Conservation (phyloP, 2,113 vertebrate genomes). For the Empidonax traillii region DNA sequence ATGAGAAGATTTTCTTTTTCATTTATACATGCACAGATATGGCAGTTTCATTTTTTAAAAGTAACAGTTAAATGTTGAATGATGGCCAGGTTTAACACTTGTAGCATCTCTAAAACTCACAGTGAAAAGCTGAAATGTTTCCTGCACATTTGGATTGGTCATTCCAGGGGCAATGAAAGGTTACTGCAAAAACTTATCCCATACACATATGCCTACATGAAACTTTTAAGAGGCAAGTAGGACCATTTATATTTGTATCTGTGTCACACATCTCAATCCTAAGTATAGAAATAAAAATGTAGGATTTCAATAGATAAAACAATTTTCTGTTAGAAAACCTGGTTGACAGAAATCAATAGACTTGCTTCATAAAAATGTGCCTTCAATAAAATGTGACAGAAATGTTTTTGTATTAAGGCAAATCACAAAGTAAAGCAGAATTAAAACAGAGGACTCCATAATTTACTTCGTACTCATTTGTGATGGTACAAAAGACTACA, state of each 20-base stretch:
- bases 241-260: neutral
- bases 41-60: neutral
- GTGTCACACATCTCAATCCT: neutral
- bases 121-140: neutral
- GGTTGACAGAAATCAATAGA: neutral
- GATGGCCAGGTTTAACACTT: neutral
- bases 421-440: neutral
- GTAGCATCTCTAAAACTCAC: neutral
- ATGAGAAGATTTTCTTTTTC: neutral
- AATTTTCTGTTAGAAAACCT: neutral
- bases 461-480: neutral
- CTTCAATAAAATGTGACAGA: neutral
- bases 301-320: neutral
- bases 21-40: neutral
- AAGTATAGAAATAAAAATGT: neutral
- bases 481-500: neutral
- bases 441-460: neutral
- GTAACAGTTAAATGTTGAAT: neutral
- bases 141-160: neutral
- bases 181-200: neutral
- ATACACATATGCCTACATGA: neutral
- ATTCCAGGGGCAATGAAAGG: neutral
- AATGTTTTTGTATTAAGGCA: neutral
- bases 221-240: neutral
- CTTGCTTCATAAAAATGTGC: neutral